Conservation (phyloP, 2,888 invertebrate genomes). For the Drepana falcataria region DNA sequence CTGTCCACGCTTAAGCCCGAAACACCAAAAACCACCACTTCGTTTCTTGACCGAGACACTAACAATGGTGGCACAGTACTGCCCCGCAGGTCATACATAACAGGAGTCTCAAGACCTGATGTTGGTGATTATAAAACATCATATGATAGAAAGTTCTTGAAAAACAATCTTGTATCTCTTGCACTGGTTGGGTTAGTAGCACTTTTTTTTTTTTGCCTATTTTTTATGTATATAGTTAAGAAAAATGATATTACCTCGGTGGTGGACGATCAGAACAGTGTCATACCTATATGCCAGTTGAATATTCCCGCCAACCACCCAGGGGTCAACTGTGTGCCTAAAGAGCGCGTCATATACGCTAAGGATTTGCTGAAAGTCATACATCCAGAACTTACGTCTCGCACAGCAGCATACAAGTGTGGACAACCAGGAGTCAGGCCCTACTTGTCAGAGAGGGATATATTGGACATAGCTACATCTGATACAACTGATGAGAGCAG, state of each 20-base stretch:
- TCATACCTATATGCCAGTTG: constrained; percentile 77
- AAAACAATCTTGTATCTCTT: constrained; percentile 81
- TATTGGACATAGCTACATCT: constrained; percentile 73
- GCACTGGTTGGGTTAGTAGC: constrained; percentile 79
- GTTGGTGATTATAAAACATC: constrained; percentile 57
- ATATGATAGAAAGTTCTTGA: constrained; percentile 72
- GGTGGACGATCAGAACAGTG: constrained; percentile 75
- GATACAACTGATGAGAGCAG: constrained; percentile 54
- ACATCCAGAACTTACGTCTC: constrained; percentile 80
- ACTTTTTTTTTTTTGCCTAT: constrained; percentile 82
- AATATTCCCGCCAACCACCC: constrained; percentile 73
- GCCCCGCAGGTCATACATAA: constrained; percentile 60
- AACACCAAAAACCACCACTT: constrained; percentile 38
- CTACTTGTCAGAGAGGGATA: constrained; percentile 81
- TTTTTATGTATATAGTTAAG: constrained; percentile 83
- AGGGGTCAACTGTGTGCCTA: constrained; percentile 82
- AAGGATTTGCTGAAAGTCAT: constrained; percentile 81
- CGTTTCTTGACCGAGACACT: constrained; percentile 52
- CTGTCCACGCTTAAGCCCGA: constrained; percentile 71
- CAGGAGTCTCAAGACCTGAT: constrained; percentile 56
- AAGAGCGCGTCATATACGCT: constrained; percentile 80
- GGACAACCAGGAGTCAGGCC: constrained; percentile 69
- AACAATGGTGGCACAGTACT: constrained; percentile 59
- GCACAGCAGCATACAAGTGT: constrained; percentile 79
- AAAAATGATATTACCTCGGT: constrained; percentile 77